Evolutionary conservation across 2,797 vertebrate genomes (phyloP).

Genomic region (Setipinna tenuifilis): DNA sequence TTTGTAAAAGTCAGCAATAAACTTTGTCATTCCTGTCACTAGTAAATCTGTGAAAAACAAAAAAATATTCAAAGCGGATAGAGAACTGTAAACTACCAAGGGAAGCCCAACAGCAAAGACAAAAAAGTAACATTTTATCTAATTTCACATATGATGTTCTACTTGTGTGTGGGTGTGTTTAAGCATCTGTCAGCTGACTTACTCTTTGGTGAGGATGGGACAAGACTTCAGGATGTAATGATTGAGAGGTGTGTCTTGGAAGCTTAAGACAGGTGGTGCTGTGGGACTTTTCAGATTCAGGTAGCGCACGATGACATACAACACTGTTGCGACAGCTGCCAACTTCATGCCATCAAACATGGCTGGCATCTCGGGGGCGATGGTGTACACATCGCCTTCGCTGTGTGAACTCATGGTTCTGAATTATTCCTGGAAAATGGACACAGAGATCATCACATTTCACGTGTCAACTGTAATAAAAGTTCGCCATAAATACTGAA

Average conservation of each 20-base stretch:
- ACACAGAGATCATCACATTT: neutral
- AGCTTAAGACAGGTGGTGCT: constrained; percentile 81
- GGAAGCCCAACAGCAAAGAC: neutral
- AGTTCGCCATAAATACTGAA: neutral
- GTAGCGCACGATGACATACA: constrained; percentile 91
- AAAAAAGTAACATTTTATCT: neutral
- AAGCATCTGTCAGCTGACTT: constrained; percentile 65
- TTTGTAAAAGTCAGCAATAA: neutral
- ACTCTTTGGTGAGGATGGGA: constrained; percentile 92
- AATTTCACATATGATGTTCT: neutral
- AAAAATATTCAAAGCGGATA: neutral
- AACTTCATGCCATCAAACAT: constrained; percentile 93
- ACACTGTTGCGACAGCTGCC: constrained; percentile 86
- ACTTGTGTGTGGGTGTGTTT: neutral
- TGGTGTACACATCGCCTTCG: constrained; percentile 54
- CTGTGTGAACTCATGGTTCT: constrained; percentile 57
- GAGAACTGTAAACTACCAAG: neutral
- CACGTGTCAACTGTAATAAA: no score
- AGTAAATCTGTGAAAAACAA: neutral
- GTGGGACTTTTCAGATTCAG: constrained; percentile 92
- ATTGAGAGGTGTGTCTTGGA: constrained; percentile 86
- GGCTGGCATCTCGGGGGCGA: constrained; percentile 82
- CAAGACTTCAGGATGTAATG: constrained; percentile 90
- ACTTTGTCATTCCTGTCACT: neutral
- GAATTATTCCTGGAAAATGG: constrained; percentile 23